phyloP scores from a whole-genome alignment of 2,888 invertebrate genomes.

The Megastigmus dorsalis region DNA sequence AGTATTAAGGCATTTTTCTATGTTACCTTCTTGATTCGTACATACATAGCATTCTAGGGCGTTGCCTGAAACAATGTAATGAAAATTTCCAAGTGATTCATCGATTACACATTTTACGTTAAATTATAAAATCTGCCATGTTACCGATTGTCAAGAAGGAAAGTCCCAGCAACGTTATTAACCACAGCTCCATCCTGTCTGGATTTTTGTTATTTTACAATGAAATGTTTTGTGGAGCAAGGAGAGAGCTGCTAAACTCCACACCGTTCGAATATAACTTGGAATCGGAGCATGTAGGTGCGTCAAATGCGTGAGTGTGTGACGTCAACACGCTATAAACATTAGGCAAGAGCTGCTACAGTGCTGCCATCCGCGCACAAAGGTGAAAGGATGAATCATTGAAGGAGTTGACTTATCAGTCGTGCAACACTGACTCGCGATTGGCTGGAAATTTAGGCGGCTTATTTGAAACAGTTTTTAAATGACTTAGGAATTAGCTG shows the following conservation, averaged over 20 bases:
- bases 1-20: conserved; percentile 93
- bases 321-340: too few species aligned
- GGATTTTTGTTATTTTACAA: not conserved
- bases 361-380: too few species aligned
- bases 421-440: too few species aligned
- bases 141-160: conserved; percentile 25
- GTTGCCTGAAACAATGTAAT: conserved; percentile 74
- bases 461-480: too few species aligned
- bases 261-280: too few species aligned
- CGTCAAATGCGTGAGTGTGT: too few species aligned
- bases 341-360: too few species aligned
- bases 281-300: too few species aligned
- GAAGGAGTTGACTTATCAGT: too few species aligned
- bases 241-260: conserved; percentile 11
- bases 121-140: not conserved
- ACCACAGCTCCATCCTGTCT: conserved; percentile 35
- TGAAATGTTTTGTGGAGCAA: not conserved
- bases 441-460: too few species aligned
- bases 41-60: conserved; percentile 97
- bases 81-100: not conserved
- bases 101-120: not conserved
- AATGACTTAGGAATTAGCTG: too few species aligned
- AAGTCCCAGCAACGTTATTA: conserved; percentile 1
- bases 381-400: too few species aligned
- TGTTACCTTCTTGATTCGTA: conserved; percentile 92